phyloP scores from a whole-genome alignment of 1,140 invertebrate genomes.

The Frieseomelitta varia region DNA sequence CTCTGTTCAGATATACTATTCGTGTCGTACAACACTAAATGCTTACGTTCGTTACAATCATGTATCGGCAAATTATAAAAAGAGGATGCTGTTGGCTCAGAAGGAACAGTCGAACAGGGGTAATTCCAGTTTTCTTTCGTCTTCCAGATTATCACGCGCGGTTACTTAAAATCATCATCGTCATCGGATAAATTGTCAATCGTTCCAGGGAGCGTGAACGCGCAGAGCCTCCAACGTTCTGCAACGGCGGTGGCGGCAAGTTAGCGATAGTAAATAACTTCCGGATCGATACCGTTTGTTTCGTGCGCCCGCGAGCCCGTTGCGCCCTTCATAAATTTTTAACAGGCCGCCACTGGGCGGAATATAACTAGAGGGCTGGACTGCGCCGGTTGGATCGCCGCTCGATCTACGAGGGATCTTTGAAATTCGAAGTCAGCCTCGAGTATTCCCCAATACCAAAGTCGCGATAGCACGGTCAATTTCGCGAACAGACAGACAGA shows the following conservation, averaged over 20 bases:
- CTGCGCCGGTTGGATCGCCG: background rate
- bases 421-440: background rate
- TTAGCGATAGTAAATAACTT: constrained; percentile 41
- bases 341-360: background rate
- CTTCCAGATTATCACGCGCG: constrained; percentile 56
- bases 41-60: too few species aligned
- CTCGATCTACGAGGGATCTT: background rate
- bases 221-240: background rate
- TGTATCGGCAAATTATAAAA: too few species aligned
- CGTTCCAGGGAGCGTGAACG: constrained; percentile 4
- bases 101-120: too few species aligned
- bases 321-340: constrained; percentile 49
- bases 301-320: background rate
- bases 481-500: background rate
- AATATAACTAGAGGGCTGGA: background rate
- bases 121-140: constrained; percentile 49
- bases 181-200: background rate
- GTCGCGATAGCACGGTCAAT: constrained; percentile 19
- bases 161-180: background rate
- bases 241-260: background rate
- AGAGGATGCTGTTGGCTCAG: too few species aligned
- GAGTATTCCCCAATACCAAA: background rate
- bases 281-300: constrained; percentile 47
- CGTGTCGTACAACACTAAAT: too few species aligned
- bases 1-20: too few species aligned